phyloP scores from a whole-genome alignment of 2,797 vertebrate genomes.

The Coreius guichenoti region DNA sequence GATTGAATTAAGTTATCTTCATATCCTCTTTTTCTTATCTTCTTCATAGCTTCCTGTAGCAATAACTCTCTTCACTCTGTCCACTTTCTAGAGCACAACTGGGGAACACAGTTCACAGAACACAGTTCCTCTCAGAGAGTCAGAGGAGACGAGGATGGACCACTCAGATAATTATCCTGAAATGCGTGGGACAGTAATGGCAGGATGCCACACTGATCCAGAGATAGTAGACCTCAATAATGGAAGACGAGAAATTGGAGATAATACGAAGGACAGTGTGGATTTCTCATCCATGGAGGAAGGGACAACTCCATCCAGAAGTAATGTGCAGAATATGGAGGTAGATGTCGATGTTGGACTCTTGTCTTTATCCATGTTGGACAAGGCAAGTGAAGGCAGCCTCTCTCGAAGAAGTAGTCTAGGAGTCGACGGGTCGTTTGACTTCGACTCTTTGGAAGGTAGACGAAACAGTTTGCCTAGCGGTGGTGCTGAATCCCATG shows the following conservation, averaged over 20 bases:
- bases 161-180: conserved; percentile 16
- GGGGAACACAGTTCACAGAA: conserved; percentile 39
- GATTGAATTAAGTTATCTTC: conserved; percentile 40
- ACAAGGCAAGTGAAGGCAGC: conserved; percentile 82
- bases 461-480: conserved; percentile 80
- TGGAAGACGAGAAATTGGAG: background rate
- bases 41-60: conserved; percentile 7
- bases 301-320: conserved; percentile 30
- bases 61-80: conserved; percentile 34
- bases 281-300: conserved; percentile 41
- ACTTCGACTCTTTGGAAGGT: conserved; percentile 74
- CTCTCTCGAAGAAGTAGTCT: conserved; percentile 85
- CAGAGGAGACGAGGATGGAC: conserved; percentile 4
- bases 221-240: conserved; percentile 11
- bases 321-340: conserved; percentile 59
- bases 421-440: conserved; percentile 78
- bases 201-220: conserved; percentile 9
- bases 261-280: background rate
- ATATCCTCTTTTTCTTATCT: conserved; percentile 27
- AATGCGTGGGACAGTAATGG: conserved; percentile 12
- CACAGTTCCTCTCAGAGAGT: conserved; percentile 11
- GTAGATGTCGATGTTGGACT: conserved; percentile 69
- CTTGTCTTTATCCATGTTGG: conserved; percentile 85
- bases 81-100: conserved; percentile 42
- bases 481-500: conserved; percentile 75